Base-by-base conservation (phyloP, 2,888 invertebrate species). In the Catocala sponsa region DNA sequence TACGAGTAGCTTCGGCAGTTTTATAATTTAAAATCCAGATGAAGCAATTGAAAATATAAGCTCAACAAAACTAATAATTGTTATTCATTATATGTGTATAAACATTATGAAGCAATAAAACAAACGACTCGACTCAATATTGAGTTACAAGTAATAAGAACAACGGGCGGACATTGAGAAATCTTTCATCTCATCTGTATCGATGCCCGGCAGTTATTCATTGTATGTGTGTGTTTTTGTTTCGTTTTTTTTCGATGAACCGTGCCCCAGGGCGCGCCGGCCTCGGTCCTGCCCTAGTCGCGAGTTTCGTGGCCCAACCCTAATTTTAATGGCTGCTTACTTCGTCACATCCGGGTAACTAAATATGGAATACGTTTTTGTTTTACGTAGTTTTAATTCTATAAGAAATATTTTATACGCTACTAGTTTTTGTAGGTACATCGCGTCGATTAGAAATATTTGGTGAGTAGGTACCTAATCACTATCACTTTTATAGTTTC, bases 251-350 rank as follows among this genome's bases (percentile, higher is more conserved):
- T 83, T 83, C 73, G 74, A 72, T 72, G 74, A 80, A 72, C 76
- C 79, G 86, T 74, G 83, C 84, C 83, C 79, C 84, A 79, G 82
- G 90, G 91, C 89, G 89, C 88, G 90, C 82, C 87, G 83, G 79
- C 80, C 80, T 72, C 85, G 88, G 91, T 91, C 91, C 91, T 88
- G 88, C 94, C 92, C 92, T 92, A 92, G 90, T 85, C 88, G 81
- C 85, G 84, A 74, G 87, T 81, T 86, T 85, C 83, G 88, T 89
- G 86, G 93, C 94, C 94, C 94, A 94, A 91, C 95, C 95, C 94
- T 94, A 94, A 94, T 92, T 94, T 94, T 94, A 94, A 94, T 94
- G 94, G 94, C 94, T 91, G 94, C 94, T 91, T 77, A 80, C 82
- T 81, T 80, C 85, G 84, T 83, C 87, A 92, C 89, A 91, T 94